Evolutionary conservation across 2,113 vertebrate genomes (phyloP).

Genomic region (Octodon degus): DNA sequence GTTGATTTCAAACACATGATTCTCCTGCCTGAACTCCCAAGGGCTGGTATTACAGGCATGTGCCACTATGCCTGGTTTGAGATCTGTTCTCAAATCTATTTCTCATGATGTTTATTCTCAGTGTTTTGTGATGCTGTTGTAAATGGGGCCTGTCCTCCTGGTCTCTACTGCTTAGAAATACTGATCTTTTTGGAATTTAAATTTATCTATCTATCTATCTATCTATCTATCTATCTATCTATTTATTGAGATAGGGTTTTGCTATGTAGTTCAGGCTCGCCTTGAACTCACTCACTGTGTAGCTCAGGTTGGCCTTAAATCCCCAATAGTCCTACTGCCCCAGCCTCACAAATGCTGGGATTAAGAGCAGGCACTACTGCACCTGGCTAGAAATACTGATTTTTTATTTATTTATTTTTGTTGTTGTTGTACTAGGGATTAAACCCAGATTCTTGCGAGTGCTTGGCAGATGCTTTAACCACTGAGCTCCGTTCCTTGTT

Average conservation of each 20-base stretch:
- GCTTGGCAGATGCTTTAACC: background rate
- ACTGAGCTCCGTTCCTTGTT: background rate
- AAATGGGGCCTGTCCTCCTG: conserved; percentile 10
- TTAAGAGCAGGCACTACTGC: background rate
- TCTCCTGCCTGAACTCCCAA: background rate
- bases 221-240: no score
- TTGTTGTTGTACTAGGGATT: background rate
- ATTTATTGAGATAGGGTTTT: background rate
- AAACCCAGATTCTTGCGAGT: background rate
- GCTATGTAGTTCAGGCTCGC: background rate
- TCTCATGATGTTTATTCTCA: background rate
- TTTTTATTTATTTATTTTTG: background rate
- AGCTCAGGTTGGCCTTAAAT: background rate
- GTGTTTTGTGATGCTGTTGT: background rate
- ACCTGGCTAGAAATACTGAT: background rate
- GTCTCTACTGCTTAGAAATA: background rate
- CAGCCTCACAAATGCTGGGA: background rate
- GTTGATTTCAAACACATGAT: background rate
- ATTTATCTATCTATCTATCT: background rate
- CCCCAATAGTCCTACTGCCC: background rate
- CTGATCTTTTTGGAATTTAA: background rate
- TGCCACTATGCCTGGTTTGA: background rate
- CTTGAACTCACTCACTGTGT: background rate
- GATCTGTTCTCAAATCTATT: background rate
- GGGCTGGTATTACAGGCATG: background rate